phyloP scores from a whole-genome alignment of 2,888 invertebrate species.

The Scrobipalpa costella region DNA sequence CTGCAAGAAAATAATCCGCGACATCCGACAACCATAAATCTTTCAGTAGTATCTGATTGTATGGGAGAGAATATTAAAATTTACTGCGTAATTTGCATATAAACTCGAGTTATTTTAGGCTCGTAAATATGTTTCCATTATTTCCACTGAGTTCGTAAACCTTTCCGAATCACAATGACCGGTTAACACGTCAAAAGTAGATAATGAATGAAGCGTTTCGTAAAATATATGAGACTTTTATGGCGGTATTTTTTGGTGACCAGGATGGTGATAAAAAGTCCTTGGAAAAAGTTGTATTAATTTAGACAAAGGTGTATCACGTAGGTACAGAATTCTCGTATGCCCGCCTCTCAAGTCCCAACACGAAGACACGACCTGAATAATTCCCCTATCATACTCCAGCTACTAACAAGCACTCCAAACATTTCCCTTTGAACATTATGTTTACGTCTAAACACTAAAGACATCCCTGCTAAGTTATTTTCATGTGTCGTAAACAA shows the following conservation, averaged over 20 bases:
- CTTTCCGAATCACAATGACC: neutral
- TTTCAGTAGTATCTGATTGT: constrained; percentile 45
- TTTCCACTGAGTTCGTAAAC: neutral
- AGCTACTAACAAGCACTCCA: constrained; percentile 22
- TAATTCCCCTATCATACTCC: constrained; percentile 19
- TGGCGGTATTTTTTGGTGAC: no score
- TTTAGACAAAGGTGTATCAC: neutral
- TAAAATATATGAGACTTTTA: no score
- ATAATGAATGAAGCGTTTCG: neutral
- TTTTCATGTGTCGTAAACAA: constrained; percentile 19
- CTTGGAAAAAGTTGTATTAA: neutral
- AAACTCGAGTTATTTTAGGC: constrained; percentile 21
- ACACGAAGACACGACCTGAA: constrained; percentile 21
- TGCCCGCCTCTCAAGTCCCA: neutral
- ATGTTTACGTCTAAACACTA: constrained; percentile 25
- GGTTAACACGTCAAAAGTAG: neutral
- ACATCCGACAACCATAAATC: constrained; percentile 58
- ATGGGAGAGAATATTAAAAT: constrained; percentile 29
- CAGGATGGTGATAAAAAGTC: no score
- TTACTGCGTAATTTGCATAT: constrained; percentile 27
- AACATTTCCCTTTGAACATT: constrained; percentile 27
- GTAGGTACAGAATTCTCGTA: constrained; percentile 6
- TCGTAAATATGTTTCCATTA: constrained; percentile 14
- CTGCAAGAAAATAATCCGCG: constrained; percentile 65
- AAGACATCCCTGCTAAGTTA: constrained; percentile 11